A percentile compares a stretch with the other conserved stretches of the same genome.
These are phyloP conservation scores for Leiothrix lutea DNA, from an alignment of 2,113 vertebrate species.

Conservation along the genomic window DNA sequence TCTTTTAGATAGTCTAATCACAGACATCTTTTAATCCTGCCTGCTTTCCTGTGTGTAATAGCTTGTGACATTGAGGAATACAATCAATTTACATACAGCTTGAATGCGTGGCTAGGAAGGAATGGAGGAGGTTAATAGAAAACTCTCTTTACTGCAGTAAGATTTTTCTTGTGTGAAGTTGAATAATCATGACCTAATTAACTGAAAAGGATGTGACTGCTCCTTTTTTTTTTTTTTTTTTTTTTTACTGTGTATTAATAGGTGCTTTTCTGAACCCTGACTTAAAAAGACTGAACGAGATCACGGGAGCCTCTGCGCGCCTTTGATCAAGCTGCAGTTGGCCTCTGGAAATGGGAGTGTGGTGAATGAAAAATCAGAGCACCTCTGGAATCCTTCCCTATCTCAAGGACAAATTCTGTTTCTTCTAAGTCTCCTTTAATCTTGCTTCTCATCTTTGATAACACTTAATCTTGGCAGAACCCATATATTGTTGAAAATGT, in stretches of 20 bases:
- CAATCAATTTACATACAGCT: not conserved
- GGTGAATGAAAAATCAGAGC: not conserved
- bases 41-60: not conserved
- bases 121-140: not conserved
- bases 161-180: not conserved
- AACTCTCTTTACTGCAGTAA: not conserved
- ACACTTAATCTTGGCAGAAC: not conserved
- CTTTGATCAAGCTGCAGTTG: not conserved
- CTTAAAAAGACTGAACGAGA: not conserved
- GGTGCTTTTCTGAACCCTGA: not conserved
- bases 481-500: not conserved
- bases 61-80: not conserved
- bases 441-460: not conserved
- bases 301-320: not conserved
- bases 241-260: not conserved
- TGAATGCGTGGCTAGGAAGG: not conserved
- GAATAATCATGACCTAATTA: constrained; percentile 15
- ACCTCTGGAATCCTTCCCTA: not conserved
- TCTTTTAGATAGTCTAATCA: not conserved
- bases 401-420: not conserved
- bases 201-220: not conserved
- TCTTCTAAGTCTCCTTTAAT: not conserved
- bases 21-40: not conserved
- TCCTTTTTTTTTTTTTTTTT: not conserved
- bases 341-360: not conserved